Conservation (phyloP, 1,140 invertebrate species). For the Chymomyza costata region DNA sequence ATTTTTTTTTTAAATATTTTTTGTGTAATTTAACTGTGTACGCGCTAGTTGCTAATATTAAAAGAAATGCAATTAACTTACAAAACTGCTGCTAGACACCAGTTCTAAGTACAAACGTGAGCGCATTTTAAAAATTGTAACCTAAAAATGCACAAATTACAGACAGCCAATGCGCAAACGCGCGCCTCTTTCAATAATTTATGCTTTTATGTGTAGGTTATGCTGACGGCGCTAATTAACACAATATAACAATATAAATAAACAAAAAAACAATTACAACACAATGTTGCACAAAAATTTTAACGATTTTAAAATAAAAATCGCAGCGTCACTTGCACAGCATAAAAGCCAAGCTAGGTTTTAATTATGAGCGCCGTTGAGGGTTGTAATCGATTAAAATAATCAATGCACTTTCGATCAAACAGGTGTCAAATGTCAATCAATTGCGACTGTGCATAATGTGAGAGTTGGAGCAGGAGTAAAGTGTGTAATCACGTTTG, state of each 20-base stretch:
- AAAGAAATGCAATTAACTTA: constrained; percentile 13
- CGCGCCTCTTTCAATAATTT: no score
- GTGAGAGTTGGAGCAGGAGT: neutral
- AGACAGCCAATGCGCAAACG: neutral
- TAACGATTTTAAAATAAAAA: constrained; percentile 7
- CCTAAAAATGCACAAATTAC: constrained; percentile 15
- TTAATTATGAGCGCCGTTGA: no score
- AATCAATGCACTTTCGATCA: no score
- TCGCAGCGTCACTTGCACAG: constrained; percentile 7
- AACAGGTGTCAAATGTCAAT: constrained; percentile 13
- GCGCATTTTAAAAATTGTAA: constrained; percentile 7
- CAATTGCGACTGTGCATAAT: neutral
- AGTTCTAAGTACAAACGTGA: neutral
- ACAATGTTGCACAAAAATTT: constrained; percentile 10
- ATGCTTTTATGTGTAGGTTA: neutral
- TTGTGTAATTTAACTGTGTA: no score
- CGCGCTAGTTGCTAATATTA: neutral
- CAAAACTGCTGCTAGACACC: constrained; percentile 14
- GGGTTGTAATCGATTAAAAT: no score
- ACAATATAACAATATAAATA: constrained; percentile 2
- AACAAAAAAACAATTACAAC: neutral
- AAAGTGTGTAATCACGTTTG: constrained; percentile 1
- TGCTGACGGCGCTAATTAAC: constrained; percentile 1
- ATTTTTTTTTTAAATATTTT: no score
- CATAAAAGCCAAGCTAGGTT: constrained; percentile 18